Base-by-base conservation (phyloP, 1,140 invertebrate genomes). In the Pemphigus obesinymphae region DNA sequence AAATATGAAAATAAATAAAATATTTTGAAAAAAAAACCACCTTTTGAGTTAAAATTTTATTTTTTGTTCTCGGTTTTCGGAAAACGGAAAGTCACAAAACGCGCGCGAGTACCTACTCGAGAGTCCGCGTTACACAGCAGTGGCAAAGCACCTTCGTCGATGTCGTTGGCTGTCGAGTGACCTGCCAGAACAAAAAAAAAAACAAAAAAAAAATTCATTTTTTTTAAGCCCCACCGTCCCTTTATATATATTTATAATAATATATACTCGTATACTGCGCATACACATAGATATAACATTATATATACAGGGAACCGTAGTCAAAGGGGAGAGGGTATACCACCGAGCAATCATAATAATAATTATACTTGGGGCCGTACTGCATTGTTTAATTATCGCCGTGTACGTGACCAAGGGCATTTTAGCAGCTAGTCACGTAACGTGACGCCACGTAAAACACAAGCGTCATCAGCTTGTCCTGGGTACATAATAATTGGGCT, bases 371-470 rank as follows among this genome's bases (percentile, higher is more conserved):
- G 10, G 75, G 50, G 34, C 31, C 63, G 50, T 29, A 23, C 23
- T 10, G 23, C 76, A 45, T 43, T 80, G 76, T 80, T 80, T 80
- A 80, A 80, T 80, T 80, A 80, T 61, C 7, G 53, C 31, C 37
- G 37, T 29, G 53, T 61, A 80, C 76, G 76, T 80, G 76, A 61
- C 76, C 76, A 45, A 80, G 76, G 76, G 37, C 76, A 80, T 63
- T 80, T 63, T 61, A 80, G 55, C 26, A n/a, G 76, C 55, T 55
- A 63, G 76, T 80, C 76, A 80, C 76, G 76, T 80, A 80, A 55
- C 23, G n/a, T 20, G 40, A 29, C 23, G 45, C 70, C 70, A 26
- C 29, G 53, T 58, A 43, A 61, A 63, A 80, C 23, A 80, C 53
- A 61, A 80, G 55, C 50, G 31, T 23, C 50, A 5, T 23, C n/a